Percentiles rank a stretch among this genome's conserved stretches.
Conservation (phyloP, 2,113 vertebrate genomes). For the Hiodon alosoides region DNA sequence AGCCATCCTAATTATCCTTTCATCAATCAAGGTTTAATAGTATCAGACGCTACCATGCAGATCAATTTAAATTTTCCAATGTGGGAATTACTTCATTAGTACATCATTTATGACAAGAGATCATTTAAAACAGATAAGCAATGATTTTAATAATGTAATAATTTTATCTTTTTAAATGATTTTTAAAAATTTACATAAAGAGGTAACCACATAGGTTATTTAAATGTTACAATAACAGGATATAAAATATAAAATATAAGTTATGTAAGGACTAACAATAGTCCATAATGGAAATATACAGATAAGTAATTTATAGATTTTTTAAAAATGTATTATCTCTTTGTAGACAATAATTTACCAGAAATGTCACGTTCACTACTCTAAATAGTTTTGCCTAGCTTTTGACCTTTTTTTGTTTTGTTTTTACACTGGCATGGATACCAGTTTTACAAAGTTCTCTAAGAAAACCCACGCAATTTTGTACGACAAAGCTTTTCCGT, state of each 20-base stretch:
- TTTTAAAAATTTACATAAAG: no score
- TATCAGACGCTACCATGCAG: conserved; percentile 21
- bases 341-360: neutral
- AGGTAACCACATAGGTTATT: no score
- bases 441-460: neutral
- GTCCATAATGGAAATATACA: no score
- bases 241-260: no score
- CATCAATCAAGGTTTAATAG: conserved; percentile 28
- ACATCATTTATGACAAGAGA: conserved; percentile 30
- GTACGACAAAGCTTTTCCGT: neutral
- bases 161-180: neutral
- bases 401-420: neutral
- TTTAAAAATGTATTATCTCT: neutral
- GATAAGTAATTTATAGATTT: no score
- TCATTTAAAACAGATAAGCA: neutral
- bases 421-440: neutral
- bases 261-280: no score
- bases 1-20: conserved; percentile 36
- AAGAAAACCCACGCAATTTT: neutral
- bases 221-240: no score
- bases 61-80: conserved; percentile 24
- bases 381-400: neutral
- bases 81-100: conserved; percentile 28
- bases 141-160: neutral
- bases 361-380: neutral